Conservation (phyloP, 2,888 invertebrate genomes). For the Tipula confusa region DNA sequence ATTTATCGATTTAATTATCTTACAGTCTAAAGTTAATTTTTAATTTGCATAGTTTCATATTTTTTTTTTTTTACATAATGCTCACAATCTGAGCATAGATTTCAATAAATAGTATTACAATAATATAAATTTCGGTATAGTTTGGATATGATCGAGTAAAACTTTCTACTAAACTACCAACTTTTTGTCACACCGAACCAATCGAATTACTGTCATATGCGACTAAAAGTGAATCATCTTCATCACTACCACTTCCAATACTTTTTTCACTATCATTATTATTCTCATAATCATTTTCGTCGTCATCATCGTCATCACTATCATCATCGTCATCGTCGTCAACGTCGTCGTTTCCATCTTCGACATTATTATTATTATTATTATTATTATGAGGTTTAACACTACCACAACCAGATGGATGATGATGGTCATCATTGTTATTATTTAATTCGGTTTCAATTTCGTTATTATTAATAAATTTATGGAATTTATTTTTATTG, state of each 20-base stretch:
- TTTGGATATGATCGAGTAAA: neutral
- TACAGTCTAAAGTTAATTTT: too few species aligned
- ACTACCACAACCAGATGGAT: too few species aligned
- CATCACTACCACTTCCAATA: slow-evolving; percentile 49
- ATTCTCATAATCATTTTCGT: neutral
- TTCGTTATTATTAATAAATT: slow-evolving; percentile 43
- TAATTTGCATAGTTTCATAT: neutral
- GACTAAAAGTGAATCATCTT: slow-evolving; percentile 49
- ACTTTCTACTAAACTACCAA: neutral
- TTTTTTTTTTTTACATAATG: slow-evolving; percentile 33
- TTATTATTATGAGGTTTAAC: too few species aligned
- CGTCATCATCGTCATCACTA: slow-evolving; percentile 36
- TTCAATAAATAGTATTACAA: slow-evolving; percentile 47
- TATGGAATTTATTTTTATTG: slow-evolving; percentile 27
- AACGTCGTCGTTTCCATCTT: too few species aligned
- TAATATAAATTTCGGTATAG: slow-evolving; percentile 38
- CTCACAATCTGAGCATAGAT: slow-evolving; percentile 47
- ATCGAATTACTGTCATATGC: slow-evolving; percentile 49
- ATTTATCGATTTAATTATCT: too few species aligned
- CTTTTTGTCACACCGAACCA: slow-evolving; percentile 51
- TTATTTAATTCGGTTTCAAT: slow-evolving; percentile 48
- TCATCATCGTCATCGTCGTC: slow-evolving; percentile 43
- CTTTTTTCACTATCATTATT: slow-evolving; percentile 46
- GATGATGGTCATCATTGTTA: slow-evolving; percentile 48
- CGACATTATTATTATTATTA: too few species aligned